Evolutionary conservation across 1,140 invertebrate genomes (phyloP), one percentile per base, ranked within the genome.

Genomic region (Coenobita brevimanus): DNA sequence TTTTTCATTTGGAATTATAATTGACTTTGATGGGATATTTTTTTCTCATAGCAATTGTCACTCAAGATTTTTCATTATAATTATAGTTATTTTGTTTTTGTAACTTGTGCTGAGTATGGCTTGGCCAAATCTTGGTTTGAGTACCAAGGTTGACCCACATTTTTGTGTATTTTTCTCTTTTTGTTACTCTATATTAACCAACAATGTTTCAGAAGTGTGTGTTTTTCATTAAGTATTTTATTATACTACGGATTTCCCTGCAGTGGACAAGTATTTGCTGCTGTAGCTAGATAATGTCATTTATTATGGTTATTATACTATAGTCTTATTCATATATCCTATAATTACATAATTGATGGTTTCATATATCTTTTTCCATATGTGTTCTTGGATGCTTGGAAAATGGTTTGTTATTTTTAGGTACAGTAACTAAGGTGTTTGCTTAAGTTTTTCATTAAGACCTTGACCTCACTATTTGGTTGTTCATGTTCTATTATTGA

Each of bases 311-410:
- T 87, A 80, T 87, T 80, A 87, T 87, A 78, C 85, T 80, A 76
- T 87, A 87, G 85, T 80, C 76, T 87, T 87, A 87, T 87, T 87
- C 85, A 87, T 87, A 87, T 87, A 87, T 79, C 78, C 85, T 81
- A 71, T 80, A 80, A 71, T 80, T 87, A 87, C 62, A 80, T 80
- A 80, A 87, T 87, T 87, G 85, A 87, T 87, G 85, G 85, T 87
- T 87, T 87, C 85, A 87, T 87, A 80, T 87, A 87, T 87, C 85
- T 87, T 87, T 87, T 87, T 87, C 85, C 85, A 87, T 87, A 80
- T 87, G 78, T 71, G 82, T 85, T 84, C 82, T 84, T 85, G 73
- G 71, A 85, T 85, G 82, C 82, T 85, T 85, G 82, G 73, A 78
- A 85, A 85, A 64, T 78, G 57, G 50, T 76, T 76, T 62, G 38